Conservation (phyloP, 2,888 invertebrate genomes). For the Spicauda simplicius region DNA sequence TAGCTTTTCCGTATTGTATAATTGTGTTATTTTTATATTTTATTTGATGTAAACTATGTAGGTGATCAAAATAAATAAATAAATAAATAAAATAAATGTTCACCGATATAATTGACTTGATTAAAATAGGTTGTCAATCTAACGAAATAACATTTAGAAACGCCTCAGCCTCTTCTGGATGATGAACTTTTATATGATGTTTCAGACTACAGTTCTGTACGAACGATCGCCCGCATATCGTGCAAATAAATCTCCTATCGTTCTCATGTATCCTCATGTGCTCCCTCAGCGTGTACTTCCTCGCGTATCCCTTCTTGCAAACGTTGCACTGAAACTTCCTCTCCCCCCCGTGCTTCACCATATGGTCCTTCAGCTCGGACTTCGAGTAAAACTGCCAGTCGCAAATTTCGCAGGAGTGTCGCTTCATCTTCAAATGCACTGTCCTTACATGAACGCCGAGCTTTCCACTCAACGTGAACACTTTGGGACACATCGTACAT, state of each 20-base stretch:
- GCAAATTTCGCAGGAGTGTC: conserved; percentile 76
- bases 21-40: too few species aligned
- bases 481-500: conserved; percentile 69
- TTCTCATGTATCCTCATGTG: conserved; percentile 76
- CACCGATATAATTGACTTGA: too few species aligned
- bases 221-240: conserved; percentile 66
- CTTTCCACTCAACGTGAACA: conserved; percentile 70
- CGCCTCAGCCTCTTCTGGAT: conserved; percentile 49
- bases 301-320: conserved; percentile 80
- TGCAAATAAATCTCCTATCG: conserved; percentile 69
- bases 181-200: conserved; percentile 70
- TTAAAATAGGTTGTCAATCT: conserved; percentile 2
- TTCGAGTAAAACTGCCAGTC: conserved; percentile 83
- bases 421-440: conserved; percentile 75
- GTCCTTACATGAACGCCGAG: conserved; percentile 66
- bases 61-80: too few species aligned
- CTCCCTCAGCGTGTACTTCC: conserved; percentile 72
- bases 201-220: conserved; percentile 75
- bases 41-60: too few species aligned
- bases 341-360: conserved; percentile 81
- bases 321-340: conserved; percentile 76
- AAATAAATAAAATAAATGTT: too few species aligned
- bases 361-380: conserved; percentile 82
- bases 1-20: too few species aligned
- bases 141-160: conserved; percentile 39